Conservation (phyloP, 2,113 vertebrate species). For the Peucedramus taeniatus region DNA sequence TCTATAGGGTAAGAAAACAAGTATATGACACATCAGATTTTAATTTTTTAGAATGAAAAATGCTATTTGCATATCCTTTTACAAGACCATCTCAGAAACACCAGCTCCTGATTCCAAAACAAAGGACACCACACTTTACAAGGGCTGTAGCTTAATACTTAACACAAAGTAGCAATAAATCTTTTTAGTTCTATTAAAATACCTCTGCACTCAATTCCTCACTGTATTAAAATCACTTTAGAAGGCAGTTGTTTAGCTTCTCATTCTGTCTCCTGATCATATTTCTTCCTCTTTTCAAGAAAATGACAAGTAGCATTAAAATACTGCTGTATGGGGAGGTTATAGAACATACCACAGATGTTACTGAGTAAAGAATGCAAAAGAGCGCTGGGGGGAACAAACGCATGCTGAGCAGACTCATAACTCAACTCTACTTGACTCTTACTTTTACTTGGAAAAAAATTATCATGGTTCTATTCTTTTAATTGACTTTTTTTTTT, state of each 20-base stretch:
- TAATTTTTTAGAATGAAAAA: not conserved
- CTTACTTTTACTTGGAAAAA: not conserved
- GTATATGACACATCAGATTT: not conserved
- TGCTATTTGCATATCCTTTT: not conserved
- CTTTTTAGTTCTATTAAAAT: constrained; percentile 31
- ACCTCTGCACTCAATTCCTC: constrained; percentile 1
- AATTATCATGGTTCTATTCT: not conserved
- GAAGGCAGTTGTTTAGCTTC: constrained; percentile 52
- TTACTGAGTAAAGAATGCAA: not conserved
- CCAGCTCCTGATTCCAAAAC: not conserved
- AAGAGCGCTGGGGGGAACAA: constrained; percentile 2
- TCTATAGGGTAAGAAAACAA: not conserved
- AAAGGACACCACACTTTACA: not conserved
- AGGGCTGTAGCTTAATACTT: not conserved
- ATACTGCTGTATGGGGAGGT: not conserved
- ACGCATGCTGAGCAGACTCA: not conserved
- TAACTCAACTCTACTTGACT: not conserved
- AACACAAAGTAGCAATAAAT: constrained; percentile 29
- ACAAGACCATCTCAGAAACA: not conserved
- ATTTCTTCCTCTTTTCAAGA: constrained; percentile 54
- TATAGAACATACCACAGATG: not conserved
- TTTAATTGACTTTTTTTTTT: not conserved
- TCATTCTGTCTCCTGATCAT: constrained; percentile 23
- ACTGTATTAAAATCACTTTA: constrained; percentile 51
- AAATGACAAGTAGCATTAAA: constrained; percentile 51